Percentiles rank a stretch among this genome's conserved stretches.
phyloP scores from a whole-genome alignment of 1,140 invertebrate species.

The Euwallacea fornicatus region DNA sequence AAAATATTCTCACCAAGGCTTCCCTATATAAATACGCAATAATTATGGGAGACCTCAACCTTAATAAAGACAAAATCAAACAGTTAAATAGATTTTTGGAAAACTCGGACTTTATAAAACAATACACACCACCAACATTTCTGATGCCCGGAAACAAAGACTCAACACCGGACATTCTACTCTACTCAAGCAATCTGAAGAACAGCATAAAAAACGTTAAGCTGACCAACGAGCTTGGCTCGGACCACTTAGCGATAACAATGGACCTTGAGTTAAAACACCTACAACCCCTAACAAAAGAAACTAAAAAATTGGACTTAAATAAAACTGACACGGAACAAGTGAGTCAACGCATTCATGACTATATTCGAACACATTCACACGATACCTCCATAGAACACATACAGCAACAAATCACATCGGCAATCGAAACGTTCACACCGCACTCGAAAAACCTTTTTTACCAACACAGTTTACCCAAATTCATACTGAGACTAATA shows the following conservation, averaged over 20 bases:
- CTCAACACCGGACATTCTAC: neutral
- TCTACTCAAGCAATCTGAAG: neutral
- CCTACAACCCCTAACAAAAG: neutral
- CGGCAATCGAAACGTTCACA: neutral
- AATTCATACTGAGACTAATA: neutral
- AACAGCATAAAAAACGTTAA: neutral
- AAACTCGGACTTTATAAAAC: slow-evolving; percentile 1
- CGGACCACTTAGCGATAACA: slow-evolving; percentile 19
- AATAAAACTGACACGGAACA: slow-evolving; percentile 3
- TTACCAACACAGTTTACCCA: neutral
- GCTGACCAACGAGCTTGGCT: slow-evolving; percentile 18
- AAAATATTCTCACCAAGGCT: neutral
- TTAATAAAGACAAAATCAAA: neutral
- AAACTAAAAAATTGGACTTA: neutral
- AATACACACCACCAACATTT: slow-evolving; percentile 5
- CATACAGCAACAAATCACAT: neutral
- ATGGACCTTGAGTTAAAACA: neutral
- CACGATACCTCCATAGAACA: neutral
- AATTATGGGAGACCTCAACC: neutral
- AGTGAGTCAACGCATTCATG: neutral
- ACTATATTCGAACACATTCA: neutral
- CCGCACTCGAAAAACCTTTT: neutral
- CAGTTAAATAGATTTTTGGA: neutral
- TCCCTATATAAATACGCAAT: slow-evolving; percentile 1
- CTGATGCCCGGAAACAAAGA: neutral